These are phyloP conservation scores for Eristalis intricaria DNA, from an alignment of 2,888 invertebrate species.

Conservation along the genomic window DNA sequence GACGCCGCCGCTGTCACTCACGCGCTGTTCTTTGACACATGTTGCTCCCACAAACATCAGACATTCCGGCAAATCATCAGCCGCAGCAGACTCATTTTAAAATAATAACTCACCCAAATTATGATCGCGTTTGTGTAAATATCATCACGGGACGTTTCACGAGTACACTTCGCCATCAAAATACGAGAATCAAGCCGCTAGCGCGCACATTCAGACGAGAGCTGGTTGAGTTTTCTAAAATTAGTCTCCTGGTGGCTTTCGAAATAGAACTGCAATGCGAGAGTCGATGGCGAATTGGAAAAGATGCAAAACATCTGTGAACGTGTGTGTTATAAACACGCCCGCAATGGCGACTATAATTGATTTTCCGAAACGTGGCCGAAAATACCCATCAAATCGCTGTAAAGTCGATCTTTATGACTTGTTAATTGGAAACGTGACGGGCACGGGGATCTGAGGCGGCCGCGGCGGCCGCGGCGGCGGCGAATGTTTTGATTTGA, in stretches of 20 bases:
- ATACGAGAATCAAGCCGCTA: not conserved
- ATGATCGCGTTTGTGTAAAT: conserved; percentile 31
- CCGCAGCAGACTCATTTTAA: not conserved
- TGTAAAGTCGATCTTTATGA: conserved; percentile 56
- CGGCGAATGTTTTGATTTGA: conserved; percentile 1
- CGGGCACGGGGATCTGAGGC: not conserved
- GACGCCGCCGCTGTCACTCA: not conserved
- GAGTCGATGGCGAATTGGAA: conserved; percentile 43
- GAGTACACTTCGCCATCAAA: conserved; percentile 27
- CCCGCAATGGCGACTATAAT: not conserved
- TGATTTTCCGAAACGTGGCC: conserved; percentile 1
- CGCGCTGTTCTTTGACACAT: not conserved
- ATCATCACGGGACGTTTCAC: conserved; percentile 17
- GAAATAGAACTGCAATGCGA: conserved; percentile 54
- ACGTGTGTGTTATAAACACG: conserved; percentile 7
- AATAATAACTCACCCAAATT: conserved; percentile 22
- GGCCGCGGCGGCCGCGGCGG: not conserved
- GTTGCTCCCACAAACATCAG: not conserved
- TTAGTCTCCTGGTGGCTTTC: conserved; percentile 10
- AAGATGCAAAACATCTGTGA: conserved; percentile 47
- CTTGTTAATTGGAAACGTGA: conserved; percentile 57
- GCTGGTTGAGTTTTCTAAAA: conserved; percentile 25
- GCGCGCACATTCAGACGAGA: conserved; percentile 16
- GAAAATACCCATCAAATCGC: conserved; percentile 4
- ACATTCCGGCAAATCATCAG: conserved; percentile 17